These are phyloP conservation scores for Callosobruchus maculatus DNA, from an alignment of 2,888 invertebrate species.

Conservation along the genomic window DNA sequence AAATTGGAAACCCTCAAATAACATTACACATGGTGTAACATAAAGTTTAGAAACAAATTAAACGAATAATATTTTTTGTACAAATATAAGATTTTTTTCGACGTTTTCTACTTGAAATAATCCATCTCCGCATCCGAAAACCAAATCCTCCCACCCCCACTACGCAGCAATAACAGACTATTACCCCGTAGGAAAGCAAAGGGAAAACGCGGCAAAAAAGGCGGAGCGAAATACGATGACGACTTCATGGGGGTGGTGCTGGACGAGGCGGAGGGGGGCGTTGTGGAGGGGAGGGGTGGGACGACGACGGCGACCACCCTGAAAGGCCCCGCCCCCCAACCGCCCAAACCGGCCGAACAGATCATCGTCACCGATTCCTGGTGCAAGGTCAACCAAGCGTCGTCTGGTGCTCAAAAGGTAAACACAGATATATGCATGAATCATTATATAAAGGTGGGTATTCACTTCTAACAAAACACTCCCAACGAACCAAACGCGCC, in stretches of 20 bases:
- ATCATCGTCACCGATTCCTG: conserved; percentile 38
- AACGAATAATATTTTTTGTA: too few relatives aligned
- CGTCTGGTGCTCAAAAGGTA: conserved; percentile 1
- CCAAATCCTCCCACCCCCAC: neutral
- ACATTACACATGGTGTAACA: too few relatives aligned
- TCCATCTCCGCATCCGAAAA: too few relatives aligned
- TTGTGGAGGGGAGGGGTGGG: neutral
- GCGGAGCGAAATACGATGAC: conserved; percentile 39
- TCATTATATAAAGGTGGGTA: too few relatives aligned
- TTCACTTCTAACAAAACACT: too few relatives aligned
- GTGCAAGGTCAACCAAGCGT: conserved; percentile 30
- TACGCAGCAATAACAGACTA: too few relatives aligned
- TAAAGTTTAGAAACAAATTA: too few relatives aligned
- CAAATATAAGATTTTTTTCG: too few relatives aligned
- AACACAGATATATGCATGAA: too few relatives aligned
- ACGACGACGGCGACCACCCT: neutral
- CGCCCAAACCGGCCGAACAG: conserved; percentile 8
- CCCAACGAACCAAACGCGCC: too few relatives aligned
- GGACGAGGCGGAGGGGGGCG: conserved; percentile 15
- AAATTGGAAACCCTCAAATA: too few relatives aligned
- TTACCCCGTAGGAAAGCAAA: conserved; percentile 50
- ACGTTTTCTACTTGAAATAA: too few relatives aligned
- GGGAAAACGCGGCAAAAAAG: conserved; percentile 51
- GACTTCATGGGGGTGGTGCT: conserved; percentile 39
- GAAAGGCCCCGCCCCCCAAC: neutral